A percentile compares a stretch with the other conserved stretches of the same genome.
Conservation (phyloP, 2,113 vertebrate species). For the Cochlearius cochlearius region DNA sequence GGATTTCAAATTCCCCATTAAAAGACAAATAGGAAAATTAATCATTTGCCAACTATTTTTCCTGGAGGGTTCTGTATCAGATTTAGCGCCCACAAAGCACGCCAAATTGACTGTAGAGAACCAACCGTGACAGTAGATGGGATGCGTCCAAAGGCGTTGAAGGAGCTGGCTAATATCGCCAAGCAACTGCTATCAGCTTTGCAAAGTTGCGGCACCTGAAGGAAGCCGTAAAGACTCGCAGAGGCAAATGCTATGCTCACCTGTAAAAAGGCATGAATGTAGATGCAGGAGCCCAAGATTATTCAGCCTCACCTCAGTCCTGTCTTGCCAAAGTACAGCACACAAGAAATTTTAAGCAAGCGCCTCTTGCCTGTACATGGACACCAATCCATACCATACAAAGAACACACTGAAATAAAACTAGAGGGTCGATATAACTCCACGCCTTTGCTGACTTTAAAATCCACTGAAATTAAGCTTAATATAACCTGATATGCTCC, state of each 20-base stretch:
- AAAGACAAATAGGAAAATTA: neutral
- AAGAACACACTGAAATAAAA: neutral
- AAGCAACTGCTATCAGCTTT: neutral
- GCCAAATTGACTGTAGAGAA: neutral
- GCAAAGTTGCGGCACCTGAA: neutral
- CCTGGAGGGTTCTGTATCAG: neutral
- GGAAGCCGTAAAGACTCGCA: neutral
- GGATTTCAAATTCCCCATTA: neutral
- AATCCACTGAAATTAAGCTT: neutral
- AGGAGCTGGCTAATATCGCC: neutral
- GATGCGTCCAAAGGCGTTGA: neutral
- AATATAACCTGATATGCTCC: neutral
- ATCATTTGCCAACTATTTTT: neutral
- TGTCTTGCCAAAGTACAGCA: neutral
- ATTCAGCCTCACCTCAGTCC: neutral
- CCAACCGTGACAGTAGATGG: neutral
- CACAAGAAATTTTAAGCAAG: neutral
- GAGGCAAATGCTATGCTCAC: neutral
- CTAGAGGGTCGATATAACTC: neutral
- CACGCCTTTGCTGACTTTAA: neutral
- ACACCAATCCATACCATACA: neutral
- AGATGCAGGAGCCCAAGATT: neutral
- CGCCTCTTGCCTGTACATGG: neutral
- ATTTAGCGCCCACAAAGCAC: neutral
- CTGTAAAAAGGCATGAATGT: neutral